A percentile compares a stretch with the other conserved stretches of the same genome.
phyloP scores from a whole-genome alignment of 2,113 vertebrate species.

The Elaphurus davidianus region DNA sequence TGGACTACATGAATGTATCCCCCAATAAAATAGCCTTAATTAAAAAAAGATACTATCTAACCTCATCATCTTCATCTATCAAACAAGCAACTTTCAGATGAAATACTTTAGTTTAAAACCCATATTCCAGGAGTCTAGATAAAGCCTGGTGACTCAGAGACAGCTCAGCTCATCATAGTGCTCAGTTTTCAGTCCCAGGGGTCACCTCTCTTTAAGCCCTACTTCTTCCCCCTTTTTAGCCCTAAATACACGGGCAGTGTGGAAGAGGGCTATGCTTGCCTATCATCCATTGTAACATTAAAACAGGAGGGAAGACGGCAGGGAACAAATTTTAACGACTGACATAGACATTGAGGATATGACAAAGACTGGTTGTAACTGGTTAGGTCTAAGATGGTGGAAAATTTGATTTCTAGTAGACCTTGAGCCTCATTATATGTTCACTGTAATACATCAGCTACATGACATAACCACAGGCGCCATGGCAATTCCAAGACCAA shows the following conservation, averaged over 20 bases:
- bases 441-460: neutral
- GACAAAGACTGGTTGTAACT: neutral
- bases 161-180: neutral
- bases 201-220: neutral
- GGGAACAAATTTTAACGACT: neutral
- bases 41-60: neutral
- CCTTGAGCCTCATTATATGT: neutral
- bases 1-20: neutral
- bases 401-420: neutral
- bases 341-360: neutral
- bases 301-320: neutral
- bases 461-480: neutral
- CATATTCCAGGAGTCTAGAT: neutral
- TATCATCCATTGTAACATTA: conserved; percentile 50
- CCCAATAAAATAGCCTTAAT: neutral
- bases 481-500: neutral
- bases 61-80: neutral
- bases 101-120: neutral
- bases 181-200: neutral
- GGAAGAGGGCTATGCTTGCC: neutral
- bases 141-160: neutral
- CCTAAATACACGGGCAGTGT: neutral
- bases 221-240: neutral
- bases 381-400: neutral
- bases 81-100: neutral